Percentiles rank a stretch among this genome's conserved stretches.
phyloP scores from a whole-genome alignment of 2,113 vertebrate genomes.

The Halcyon malimbica region DNA sequence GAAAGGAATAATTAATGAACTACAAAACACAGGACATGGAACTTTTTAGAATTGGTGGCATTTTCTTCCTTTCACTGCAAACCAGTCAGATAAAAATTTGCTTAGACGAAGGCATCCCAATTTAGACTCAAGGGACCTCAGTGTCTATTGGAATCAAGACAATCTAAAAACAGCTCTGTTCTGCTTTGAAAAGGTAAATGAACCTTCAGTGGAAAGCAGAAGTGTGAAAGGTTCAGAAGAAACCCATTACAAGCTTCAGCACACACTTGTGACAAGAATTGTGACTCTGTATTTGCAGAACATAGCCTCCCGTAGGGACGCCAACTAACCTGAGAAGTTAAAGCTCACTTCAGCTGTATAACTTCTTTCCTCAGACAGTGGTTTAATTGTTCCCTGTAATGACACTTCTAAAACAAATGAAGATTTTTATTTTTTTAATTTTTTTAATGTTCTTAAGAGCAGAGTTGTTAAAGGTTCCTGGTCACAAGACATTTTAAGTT shows the following conservation, averaged over 20 bases:
- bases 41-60: constrained; percentile 9
- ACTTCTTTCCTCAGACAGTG: neutral
- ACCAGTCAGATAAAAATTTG: constrained; percentile 66
- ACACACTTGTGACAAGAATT: constrained; percentile 74
- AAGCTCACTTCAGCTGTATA: constrained; percentile 43
- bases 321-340: constrained; percentile 32
- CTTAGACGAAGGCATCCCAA: constrained; percentile 56
- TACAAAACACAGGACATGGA: neutral
- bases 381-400: neutral
- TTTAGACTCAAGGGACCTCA: constrained; percentile 55
- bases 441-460: neutral
- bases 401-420: neutral
- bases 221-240: constrained; percentile 79
- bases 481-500: neutral
- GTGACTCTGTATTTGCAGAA: constrained; percentile 66
- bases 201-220: constrained; percentile 78
- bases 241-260: constrained; percentile 80
- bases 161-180: constrained; percentile 78
- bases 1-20: constrained; percentile 65
- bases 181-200: constrained; percentile 78
- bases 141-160: constrained; percentile 70
- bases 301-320: constrained; percentile 23
- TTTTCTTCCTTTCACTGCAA: constrained; percentile 58
- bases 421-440: neutral
- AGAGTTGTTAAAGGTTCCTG: neutral